Evolutionary conservation across 2,113 vertebrate genomes (phyloP).

Genomic region (Xyrauchen texanus): DNA sequence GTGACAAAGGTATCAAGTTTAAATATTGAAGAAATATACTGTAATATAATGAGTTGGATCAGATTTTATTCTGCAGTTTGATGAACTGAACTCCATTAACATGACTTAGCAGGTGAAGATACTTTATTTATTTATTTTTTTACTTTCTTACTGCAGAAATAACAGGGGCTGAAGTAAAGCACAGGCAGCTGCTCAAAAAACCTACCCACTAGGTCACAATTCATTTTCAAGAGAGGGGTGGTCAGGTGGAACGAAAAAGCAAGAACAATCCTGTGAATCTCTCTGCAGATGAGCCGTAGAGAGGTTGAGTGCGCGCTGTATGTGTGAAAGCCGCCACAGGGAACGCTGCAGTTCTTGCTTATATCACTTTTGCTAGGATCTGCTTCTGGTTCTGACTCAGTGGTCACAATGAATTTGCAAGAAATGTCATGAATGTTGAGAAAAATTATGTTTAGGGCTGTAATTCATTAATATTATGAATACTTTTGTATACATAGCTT

Average conservation of each 20-base stretch:
- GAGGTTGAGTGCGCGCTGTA: neutral
- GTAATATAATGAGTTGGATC: neutral
- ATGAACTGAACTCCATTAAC: neutral
- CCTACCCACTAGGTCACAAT: neutral
- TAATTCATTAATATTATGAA: neutral
- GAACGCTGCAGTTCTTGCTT: neutral
- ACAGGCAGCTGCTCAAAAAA: constrained; percentile 10
- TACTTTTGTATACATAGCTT: neutral
- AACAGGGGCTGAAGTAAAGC: neutral
- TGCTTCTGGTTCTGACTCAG: neutral
- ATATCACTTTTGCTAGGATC: neutral
- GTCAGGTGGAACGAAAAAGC: too few relatives aligned
- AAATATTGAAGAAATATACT: neutral
- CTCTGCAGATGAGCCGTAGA: neutral
- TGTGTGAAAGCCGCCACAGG: too few relatives aligned
- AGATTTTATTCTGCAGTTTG: neutral
- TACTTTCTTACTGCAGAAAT: neutral
- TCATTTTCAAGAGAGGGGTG: too few relatives aligned
- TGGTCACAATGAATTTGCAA: neutral
- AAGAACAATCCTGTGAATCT: too few relatives aligned
- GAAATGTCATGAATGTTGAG: neutral
- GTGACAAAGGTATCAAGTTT: too few relatives aligned
- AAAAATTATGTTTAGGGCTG: too few relatives aligned
- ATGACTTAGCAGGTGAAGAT: neutral
- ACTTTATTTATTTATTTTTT: neutral